These are phyloP conservation scores for Triplophysa bombifrons DNA, from an alignment of 2,797 vertebrate genomes.

Conservation along the genomic window DNA sequence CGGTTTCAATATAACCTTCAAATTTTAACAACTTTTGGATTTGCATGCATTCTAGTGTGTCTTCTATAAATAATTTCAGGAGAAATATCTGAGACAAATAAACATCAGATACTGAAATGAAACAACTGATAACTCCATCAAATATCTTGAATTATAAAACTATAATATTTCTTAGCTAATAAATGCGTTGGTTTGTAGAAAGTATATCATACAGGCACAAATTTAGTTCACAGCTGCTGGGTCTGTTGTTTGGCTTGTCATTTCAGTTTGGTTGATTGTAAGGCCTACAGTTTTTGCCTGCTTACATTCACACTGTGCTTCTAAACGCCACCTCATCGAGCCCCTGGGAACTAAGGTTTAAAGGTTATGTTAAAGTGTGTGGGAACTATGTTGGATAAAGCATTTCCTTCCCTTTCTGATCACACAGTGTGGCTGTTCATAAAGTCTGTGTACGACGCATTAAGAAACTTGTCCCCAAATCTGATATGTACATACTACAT, in stretches of 20 bases:
- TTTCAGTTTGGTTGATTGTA: conserved; percentile 25
- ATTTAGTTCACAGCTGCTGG: conserved; percentile 19
- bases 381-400: conserved; percentile 70
- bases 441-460: background rate
- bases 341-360: conserved; percentile 64
- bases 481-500: background rate
- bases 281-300: conserved; percentile 41
- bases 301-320: conserved; percentile 45
- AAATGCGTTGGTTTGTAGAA: background rate
- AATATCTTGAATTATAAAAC: background rate
- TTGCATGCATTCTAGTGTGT: too few relatives aligned
- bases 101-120: too few relatives aligned
- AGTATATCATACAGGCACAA: background rate
- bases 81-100: background rate
- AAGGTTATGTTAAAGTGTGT: conserved; percentile 75
- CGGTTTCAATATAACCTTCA: too few relatives aligned
- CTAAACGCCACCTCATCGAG: conserved; percentile 53
- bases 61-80: background rate
- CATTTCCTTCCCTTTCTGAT: conserved; percentile 58
- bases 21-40: too few relatives aligned
- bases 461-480: background rate
- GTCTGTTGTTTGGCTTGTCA: background rate
- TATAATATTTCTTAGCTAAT: background rate
- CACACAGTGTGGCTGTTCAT: background rate
- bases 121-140: too few relatives aligned